Conservation (phyloP, 2,113 vertebrate genomes). For the Phoxinus phoxinus region DNA sequence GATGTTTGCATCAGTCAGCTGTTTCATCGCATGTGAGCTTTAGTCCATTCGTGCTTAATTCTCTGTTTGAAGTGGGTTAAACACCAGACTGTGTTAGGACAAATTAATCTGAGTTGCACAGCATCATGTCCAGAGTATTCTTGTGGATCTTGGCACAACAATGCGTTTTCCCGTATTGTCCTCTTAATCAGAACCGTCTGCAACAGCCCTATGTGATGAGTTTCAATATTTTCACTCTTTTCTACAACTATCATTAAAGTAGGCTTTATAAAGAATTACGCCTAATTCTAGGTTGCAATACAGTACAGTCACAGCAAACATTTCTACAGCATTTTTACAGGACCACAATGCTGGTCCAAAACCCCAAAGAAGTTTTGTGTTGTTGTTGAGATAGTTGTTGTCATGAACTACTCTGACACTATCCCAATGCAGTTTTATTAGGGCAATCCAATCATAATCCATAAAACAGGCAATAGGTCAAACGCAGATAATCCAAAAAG, state of each 20-base stretch:
- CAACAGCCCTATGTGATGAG: background rate
- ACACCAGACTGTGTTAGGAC: background rate
- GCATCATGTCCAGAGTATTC: background rate
- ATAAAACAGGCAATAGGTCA: too few species aligned
- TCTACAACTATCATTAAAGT: background rate
- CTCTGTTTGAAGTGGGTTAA: background rate
- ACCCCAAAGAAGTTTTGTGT: background rate
- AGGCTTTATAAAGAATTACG: background rate
- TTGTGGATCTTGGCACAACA: background rate
- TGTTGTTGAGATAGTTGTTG: background rate
- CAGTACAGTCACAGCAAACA: background rate
- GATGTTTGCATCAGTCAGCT: background rate
- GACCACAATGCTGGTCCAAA: too few species aligned
- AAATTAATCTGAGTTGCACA: background rate
- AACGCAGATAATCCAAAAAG: too few species aligned
- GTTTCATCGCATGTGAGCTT: background rate
- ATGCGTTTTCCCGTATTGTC: background rate
- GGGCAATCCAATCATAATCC: too few species aligned
- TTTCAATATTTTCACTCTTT: slow-evolving; percentile 5
- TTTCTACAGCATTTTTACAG: background rate
- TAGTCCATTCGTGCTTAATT: background rate
- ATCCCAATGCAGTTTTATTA: too few species aligned
- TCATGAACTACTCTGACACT: too few species aligned
- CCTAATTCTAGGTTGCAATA: background rate
- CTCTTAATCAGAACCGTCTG: slow-evolving; percentile 1